Conservation (phyloP, 2,797 vertebrate genomes). For the Agapornis canus region DNA sequence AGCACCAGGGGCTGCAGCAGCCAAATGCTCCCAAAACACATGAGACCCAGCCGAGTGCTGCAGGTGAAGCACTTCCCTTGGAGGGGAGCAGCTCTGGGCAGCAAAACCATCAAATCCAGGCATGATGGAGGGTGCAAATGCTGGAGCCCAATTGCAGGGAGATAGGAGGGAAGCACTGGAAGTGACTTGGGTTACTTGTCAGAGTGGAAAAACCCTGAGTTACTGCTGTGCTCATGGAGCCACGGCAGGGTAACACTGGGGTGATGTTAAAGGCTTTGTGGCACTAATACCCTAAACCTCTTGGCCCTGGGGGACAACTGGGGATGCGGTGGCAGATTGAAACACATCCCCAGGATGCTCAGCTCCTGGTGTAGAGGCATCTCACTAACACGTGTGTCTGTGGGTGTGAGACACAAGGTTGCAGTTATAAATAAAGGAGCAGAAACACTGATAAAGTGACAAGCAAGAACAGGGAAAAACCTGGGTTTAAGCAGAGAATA, state of each 20-base stretch:
- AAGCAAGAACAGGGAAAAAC: neutral
- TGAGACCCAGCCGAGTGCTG: neutral
- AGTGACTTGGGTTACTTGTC: neutral
- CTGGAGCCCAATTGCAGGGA: neutral
- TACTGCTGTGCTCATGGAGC: neutral
- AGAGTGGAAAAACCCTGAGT: neutral
- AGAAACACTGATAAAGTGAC: neutral
- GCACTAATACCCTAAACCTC: neutral
- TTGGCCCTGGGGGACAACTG: fast-evolving
- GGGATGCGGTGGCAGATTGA: neutral
- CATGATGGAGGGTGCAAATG: fast-evolving
- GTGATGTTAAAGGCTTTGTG: neutral
- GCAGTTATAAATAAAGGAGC: neutral
- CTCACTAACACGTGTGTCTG: fast-evolving
- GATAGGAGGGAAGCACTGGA: fast-evolving
- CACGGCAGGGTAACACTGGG: neutral
- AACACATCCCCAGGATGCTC: fast-evolving
- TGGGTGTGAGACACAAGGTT: neutral
- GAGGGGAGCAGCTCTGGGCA: neutral
- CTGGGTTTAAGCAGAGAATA: neutral
- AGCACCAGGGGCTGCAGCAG: neutral
- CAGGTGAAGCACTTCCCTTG: fast-evolving
- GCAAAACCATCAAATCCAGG: neutral
- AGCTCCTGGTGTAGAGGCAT: neutral
- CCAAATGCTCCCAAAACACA: neutral